Conservation (phyloP, 2,797 vertebrate genomes). For the Anguilla marmorata region DNA sequence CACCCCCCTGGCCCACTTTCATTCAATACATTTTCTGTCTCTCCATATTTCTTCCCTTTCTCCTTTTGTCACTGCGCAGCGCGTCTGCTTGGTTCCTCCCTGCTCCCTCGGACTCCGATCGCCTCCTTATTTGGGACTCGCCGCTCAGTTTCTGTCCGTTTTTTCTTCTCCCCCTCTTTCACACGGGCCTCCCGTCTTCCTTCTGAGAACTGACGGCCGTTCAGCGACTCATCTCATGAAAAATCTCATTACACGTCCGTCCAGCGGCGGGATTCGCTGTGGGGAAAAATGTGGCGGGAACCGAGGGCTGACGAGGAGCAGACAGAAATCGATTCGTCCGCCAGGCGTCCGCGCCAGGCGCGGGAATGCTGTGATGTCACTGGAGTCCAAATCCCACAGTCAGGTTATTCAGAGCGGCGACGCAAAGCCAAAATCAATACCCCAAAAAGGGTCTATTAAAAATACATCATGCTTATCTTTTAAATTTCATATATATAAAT, state of each 20-base stretch:
- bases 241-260: not conserved
- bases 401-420: not conserved
- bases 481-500: not conserved
- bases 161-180: not conserved
- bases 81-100: not conserved
- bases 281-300: not conserved
- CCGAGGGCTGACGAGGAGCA: not conserved
- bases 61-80: constrained; percentile 29
- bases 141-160: not conserved
- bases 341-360: not conserved
- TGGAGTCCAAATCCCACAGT: not conserved
- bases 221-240: not conserved
- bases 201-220: not conserved
- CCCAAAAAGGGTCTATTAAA: not conserved
- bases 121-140: constrained; percentile 34
- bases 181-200: not conserved
- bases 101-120: not conserved
- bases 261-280: not conserved
- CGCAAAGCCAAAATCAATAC: not conserved
- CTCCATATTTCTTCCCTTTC: not conserved
- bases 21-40: not conserved
- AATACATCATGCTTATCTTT: not conserved
- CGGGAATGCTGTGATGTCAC: not conserved
- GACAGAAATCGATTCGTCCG: not conserved
- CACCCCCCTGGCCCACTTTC: not conserved